Base-by-base conservation (phyloP, 2,888 invertebrate genomes). In the Lymantria dispar region DNA sequence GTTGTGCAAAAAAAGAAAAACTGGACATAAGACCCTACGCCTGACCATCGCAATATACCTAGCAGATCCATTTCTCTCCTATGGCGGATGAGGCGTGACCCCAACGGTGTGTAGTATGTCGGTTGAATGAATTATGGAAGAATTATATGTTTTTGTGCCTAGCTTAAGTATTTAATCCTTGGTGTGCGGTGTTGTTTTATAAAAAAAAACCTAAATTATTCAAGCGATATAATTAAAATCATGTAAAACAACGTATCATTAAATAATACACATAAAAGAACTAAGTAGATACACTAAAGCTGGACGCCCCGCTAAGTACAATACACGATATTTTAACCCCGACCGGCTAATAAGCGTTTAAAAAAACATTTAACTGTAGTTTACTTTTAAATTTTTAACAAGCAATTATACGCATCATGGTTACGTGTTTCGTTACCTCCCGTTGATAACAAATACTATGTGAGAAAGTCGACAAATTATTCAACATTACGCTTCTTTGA, bases 401-500 rank as follows among this genome's bases (percentile, higher is more conserved):
- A 59, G 56, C 50, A 56, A 63, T 67, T 63, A 66, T 50, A 48
- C 42, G 45, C 43, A 39, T 46, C 51, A 48, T 15, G 36, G 15
- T 9, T 37, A 22, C 12, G 13, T 47, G 47, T 43, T 47, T 44
- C 46, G 12, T 43, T 44, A 68, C 79, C 80, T 69, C 80, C 80
- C 74, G 77, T 66, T 56, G 79, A 43, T 60, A 67, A 57, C 53
- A 68, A 71, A 60, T 72, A 58, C 43, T 64, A 76, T 55, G 79
- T 74, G 79, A 78, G 78, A 83, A 80, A 77, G 56, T 56, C 70
- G 70, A 84, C 84, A 83, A 78, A 81, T 85, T 81, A 79, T 71
- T 55, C 47, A 50, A 63, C 62, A 67, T 68, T 69, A 67, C 63
- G 54, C 57, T 41, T 53, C 5, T 54, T 54, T 72, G 74, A 76